phyloP scores from a whole-genome alignment of 2,113 vertebrate genomes.

The Mesitornis unicolor region DNA sequence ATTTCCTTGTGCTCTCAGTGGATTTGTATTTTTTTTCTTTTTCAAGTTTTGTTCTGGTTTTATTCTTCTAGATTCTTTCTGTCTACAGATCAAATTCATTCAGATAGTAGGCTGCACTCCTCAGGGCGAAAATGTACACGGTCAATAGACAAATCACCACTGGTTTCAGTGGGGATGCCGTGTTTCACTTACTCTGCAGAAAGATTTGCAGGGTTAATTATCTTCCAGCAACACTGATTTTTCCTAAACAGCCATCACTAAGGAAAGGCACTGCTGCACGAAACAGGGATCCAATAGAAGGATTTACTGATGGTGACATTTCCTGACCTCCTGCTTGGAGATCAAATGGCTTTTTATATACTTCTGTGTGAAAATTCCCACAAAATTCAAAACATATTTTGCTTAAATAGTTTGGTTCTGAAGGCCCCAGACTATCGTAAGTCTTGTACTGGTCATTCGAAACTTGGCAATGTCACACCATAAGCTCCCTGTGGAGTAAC shows the following conservation, averaged over 20 bases:
- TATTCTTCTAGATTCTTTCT: neutral
- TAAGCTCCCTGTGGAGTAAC: neutral
- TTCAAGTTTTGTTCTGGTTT: neutral
- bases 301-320: accelerated
- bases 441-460: neutral
- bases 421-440: neutral
- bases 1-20: neutral
- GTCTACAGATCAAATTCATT: neutral
- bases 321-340: neutral
- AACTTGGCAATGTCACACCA: neutral
- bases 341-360: neutral
- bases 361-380: neutral
- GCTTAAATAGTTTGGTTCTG: neutral
- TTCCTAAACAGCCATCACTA: neutral
- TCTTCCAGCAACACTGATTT: neutral
- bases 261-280: neutral
- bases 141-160: neutral
- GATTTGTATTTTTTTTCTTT: neutral
- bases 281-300: neutral
- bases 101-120: neutral
- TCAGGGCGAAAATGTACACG: neutral
- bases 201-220: neutral
- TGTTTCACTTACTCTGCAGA: neutral
- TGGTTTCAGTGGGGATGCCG: neutral
- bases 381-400: neutral